A percentile compares a stretch with the other conserved stretches of the same genome.
phyloP scores from a whole-genome alignment of 2,113 vertebrate genomes.

The Mustela nigripes region DNA sequence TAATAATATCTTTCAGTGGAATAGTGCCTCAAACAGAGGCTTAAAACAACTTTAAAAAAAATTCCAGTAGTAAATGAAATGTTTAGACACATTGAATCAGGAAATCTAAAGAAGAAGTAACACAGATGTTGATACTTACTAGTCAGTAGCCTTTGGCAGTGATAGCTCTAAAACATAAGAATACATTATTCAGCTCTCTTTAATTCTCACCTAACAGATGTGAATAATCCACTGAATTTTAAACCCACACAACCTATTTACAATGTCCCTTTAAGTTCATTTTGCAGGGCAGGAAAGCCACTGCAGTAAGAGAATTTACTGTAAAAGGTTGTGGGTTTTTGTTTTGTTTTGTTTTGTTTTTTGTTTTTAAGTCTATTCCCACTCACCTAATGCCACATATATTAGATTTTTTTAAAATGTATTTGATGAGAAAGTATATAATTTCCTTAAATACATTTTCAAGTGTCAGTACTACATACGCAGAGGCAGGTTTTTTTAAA shows the following conservation, averaged over 20 bases:
- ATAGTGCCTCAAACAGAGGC: conserved; percentile 76
- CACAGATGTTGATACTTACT: conserved; percentile 91
- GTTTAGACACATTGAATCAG: conserved; percentile 90
- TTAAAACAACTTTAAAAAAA: conserved; percentile 85
- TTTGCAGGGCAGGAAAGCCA: conserved; percentile 72
- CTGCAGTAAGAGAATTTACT: conserved; percentile 75
- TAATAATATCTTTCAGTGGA: conserved; percentile 81
- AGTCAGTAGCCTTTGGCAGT: conserved; percentile 91
- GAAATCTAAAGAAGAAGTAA: conserved; percentile 87
- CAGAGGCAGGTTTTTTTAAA: conserved; percentile 59
- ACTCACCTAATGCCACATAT: not conserved
- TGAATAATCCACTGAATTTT: conserved; percentile 89
- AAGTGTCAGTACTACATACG: not conserved
- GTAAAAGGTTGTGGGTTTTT: conserved; percentile 33
- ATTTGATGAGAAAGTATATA: conserved; percentile 58
- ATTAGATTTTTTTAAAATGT: conserved; percentile 67
- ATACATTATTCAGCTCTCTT: conserved; percentile 87
- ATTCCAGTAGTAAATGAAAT: conserved; percentile 86
- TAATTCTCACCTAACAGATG: conserved; percentile 91
- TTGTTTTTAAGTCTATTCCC: conserved; percentile 17
- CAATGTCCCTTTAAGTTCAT: conserved; percentile 78
- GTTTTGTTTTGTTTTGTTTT: not conserved
- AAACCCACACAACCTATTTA: conserved; percentile 82
- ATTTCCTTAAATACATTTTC: conserved; percentile 20
- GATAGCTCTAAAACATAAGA: conserved; percentile 89